Percentiles rank a stretch among this genome's conserved stretches.
Conservation (phyloP, 2,797 vertebrate genomes). For the Taeniopygia guttata region DNA sequence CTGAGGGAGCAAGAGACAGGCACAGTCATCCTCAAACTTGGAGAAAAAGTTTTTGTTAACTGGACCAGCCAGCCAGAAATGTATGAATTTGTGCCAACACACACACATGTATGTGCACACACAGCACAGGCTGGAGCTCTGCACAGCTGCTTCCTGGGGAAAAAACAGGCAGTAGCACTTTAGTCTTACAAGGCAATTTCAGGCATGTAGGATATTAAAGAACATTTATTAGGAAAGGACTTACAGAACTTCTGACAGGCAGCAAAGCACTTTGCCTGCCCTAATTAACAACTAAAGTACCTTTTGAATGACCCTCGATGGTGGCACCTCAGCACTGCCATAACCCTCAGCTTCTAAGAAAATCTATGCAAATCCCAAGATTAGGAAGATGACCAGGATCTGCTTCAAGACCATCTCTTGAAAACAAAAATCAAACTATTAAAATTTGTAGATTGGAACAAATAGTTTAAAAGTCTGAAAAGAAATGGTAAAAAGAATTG, state of each 20-base stretch:
- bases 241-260: neutral
- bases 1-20: slow-evolving; percentile 64
- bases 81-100: neutral
- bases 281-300: neutral
- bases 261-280: neutral
- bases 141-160: neutral
- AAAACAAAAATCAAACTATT: neutral
- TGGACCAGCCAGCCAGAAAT: neutral
- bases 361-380: neutral
- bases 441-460: neutral
- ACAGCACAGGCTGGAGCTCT: neutral
- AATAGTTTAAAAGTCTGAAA: neutral
- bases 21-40: neutral
- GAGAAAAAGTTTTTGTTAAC: neutral
- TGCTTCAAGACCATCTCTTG: neutral
- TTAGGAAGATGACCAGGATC: neutral
- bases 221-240: neutral
- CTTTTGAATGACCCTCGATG: neutral
- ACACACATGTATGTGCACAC: accelerated
- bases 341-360: neutral
- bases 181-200: neutral
- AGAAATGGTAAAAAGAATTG: neutral
- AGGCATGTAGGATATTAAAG: neutral
- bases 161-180: neutral
- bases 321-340: neutral